Conservation (phyloP, 2,888 invertebrate species). For the Erynnis tages region DNA sequence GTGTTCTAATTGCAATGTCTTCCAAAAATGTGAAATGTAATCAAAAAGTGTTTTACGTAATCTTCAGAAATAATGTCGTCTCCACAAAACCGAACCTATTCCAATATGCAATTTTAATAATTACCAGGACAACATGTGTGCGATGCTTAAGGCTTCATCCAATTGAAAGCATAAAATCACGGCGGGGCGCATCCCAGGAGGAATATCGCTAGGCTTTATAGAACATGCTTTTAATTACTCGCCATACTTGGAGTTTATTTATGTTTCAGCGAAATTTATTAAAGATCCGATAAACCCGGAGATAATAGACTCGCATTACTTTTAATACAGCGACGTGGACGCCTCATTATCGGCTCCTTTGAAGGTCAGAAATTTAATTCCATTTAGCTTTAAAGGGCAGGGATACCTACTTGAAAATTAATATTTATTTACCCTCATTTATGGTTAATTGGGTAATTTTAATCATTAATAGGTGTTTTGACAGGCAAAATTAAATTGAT, state of each 20-base stretch:
- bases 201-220: conserved; percentile 53
- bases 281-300: background rate
- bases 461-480: background rate
- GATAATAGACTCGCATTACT: conserved; percentile 9
- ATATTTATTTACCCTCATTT: conserved; percentile 11
- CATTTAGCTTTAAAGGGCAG: conserved; percentile 11
- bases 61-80: too few species aligned
- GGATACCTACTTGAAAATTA: conserved; percentile 14
- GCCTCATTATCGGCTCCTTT: conserved; percentile 16
- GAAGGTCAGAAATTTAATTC: conserved; percentile 9
- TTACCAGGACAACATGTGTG: background rate
- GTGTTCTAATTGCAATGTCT: too few species aligned
- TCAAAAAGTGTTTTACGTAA: too few species aligned
- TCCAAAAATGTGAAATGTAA: too few species aligned
- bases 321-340: conserved; percentile 2
- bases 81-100: too few species aligned
- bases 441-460: conserved; percentile 19
- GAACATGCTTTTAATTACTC: conserved; percentile 66
- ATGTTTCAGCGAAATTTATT: conserved; percentile 35
- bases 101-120: too few species aligned
- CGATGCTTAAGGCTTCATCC: background rate
- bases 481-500: conserved; percentile 1
- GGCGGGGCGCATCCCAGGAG: conserved; percentile 56
- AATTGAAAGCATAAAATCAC: conserved; percentile 48
- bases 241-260: conserved; percentile 40